Evolutionary conservation across 2,797 vertebrate genomes (phyloP), one percentile per base, ranked within the genome.

Genomic region (Pangasius krempfi): DNA sequence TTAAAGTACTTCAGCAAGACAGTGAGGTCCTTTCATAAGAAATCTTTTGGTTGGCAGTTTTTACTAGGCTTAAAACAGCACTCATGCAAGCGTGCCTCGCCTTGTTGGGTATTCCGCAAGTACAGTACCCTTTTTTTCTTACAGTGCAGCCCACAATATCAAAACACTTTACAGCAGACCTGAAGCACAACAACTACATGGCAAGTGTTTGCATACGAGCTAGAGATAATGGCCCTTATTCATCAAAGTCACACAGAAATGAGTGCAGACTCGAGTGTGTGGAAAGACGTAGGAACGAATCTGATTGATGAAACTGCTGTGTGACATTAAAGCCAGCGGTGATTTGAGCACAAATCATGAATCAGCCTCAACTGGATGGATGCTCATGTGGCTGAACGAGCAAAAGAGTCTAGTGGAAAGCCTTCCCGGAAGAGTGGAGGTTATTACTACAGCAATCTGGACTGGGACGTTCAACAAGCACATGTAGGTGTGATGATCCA

Each of bases 21-120:
- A 40, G 56, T 54, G 14, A 60, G 56, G 56, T 60, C 56, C 12
- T 62, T 62, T 62, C 12, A 60, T 82, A 62, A 62, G 80, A 62
- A 82, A 82, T 62, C 90, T 27, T 64, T 44, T 64, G 76, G 85
- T 27, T 91, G 89, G 85, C 86, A 70, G 60, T 90, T 27, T 86
- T 73, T 64, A 30, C 20, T 56, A 1, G 80, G 87, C n/a, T 80
- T 70, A n/a, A 73, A 73, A 56, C 25, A 94, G 94, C 95, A 95
- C 93, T 87, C 96, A 96, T 96, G 96, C 95, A 95, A 89, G 92
- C 79, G 64, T 91, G 89, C 83, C 60, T 89, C 13, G 60, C 40
- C 37, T n/a, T 8, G 18, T 7, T 1, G 56, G 80, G 33, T 82
- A 44, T n/a, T 62, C 44, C 25, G 0, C 7, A 47, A 30, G 7